Conservation (phyloP, 1,140 invertebrate genomes). For the Danaus plexippus region DNA sequence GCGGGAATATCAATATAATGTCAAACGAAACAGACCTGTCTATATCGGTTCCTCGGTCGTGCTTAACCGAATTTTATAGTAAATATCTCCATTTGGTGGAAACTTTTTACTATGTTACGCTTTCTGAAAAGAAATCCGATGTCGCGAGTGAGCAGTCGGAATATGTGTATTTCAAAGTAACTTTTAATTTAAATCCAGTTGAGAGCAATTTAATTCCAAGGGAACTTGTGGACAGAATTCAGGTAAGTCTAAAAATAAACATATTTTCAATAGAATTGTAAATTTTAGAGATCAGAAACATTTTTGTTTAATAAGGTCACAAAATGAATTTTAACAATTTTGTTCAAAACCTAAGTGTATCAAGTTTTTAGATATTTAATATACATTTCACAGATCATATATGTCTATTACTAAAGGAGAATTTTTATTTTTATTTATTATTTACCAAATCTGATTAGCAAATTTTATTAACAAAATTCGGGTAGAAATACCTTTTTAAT, state of each 20-base stretch:
- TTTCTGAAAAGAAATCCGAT: constrained; percentile 53
- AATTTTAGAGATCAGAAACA: too few relatives aligned
- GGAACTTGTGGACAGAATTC: constrained; percentile 53
- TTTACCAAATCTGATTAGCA: too few relatives aligned
- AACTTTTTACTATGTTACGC: constrained; percentile 66
- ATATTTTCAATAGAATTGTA: constrained; percentile 1
- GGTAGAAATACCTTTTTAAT: too few relatives aligned
- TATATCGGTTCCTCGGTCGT: constrained; percentile 59
- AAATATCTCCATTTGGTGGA: constrained; percentile 66
- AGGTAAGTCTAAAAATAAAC: constrained; percentile 34
- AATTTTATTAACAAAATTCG: too few relatives aligned
- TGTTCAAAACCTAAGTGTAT: too few relatives aligned
- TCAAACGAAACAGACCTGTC: constrained; percentile 57
- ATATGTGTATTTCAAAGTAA: constrained; percentile 56
- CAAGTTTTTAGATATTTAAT: too few relatives aligned
- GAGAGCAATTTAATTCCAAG: constrained; percentile 52
- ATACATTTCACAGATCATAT: too few relatives aligned
- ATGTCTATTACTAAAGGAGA: too few relatives aligned
- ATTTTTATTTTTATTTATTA: too few relatives aligned
- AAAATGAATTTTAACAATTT: too few relatives aligned
- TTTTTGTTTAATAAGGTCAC: too few relatives aligned
- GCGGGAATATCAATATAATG: constrained; percentile 45
- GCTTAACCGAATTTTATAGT: constrained; percentile 55
- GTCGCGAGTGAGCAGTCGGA: constrained; percentile 40
- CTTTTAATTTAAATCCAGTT: constrained; percentile 52